These are phyloP conservation scores for Loriculus beryllinus DNA, from an alignment of 2,797 vertebrate genomes.

Conservation along the genomic window DNA sequence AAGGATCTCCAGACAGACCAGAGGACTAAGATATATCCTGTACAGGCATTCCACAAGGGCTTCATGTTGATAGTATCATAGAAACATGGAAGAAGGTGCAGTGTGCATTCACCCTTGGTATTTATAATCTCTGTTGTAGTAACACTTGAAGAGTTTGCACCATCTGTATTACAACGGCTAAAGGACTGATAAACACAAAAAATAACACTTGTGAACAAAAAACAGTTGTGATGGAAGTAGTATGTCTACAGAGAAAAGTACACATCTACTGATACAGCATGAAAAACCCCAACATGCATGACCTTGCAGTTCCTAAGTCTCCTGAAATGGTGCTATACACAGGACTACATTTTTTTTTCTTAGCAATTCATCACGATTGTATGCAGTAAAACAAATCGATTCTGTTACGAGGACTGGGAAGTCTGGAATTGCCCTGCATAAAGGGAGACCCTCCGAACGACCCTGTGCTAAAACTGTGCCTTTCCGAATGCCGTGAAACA, in stretches of 20 bases:
- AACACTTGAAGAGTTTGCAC: not conserved
- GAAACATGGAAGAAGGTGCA: no score
- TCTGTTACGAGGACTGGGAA: not conserved
- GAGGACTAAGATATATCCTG: not conserved
- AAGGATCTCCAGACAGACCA: not conserved
- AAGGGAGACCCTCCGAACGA: accelerated
- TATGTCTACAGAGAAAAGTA: not conserved
- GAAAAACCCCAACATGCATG: not conserved
- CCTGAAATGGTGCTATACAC: not conserved
- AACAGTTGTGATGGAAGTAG: not conserved
- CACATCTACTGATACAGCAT: not conserved
- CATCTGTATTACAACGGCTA: not conserved
- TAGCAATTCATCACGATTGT: not conserved
- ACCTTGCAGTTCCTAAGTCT: not conserved
- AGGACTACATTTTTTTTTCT: not conserved
- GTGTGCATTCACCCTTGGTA: not conserved
- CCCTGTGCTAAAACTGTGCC: no score
- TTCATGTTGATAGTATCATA: not conserved
- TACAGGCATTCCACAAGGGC: not conserved
- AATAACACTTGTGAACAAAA: not conserved
- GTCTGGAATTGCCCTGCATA: not conserved
- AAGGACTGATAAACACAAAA: not conserved
- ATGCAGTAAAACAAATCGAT: not conserved
- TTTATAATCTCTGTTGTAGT: not conserved
- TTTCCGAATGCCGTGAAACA: not conserved